Evolutionary conservation across 2,888 invertebrate species (phyloP).

Genomic region (Tetranychus piercei): DNA sequence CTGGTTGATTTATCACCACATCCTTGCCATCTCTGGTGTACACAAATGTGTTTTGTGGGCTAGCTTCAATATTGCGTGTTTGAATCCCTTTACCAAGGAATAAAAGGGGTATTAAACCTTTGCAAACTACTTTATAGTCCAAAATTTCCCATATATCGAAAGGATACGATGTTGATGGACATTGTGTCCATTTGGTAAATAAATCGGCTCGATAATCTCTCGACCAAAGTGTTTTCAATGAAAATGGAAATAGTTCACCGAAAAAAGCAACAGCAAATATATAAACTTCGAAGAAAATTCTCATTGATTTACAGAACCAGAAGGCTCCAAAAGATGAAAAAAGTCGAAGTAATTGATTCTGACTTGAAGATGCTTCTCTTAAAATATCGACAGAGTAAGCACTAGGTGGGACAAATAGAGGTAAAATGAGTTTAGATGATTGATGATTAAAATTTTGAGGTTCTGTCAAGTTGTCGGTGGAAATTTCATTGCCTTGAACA

Average conservation of each 20-base stretch:
- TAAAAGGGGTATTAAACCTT: background rate
- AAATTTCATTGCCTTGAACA: background rate
- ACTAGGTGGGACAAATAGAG: background rate
- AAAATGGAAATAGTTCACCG: background rate
- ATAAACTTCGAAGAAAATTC: background rate
- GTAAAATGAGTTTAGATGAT: background rate
- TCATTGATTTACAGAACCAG: constrained; percentile 12
- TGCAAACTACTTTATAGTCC: constrained; percentile 3
- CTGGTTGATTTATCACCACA: background rate
- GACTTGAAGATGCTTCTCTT: background rate
- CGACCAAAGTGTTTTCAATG: constrained; percentile 2
- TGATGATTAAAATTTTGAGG: background rate
- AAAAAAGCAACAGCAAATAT: constrained; percentile 3
- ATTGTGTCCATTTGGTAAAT: background rate
- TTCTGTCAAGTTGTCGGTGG: background rate
- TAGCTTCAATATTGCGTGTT: background rate
- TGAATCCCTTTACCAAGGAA: background rate
- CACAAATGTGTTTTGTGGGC: background rate
- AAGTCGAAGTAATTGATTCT: background rate
- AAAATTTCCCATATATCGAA: constrained; percentile 11
- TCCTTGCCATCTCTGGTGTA: constrained; percentile 2
- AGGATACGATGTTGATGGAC: background rate
- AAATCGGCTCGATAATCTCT: background rate
- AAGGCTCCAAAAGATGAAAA: constrained; percentile 2
- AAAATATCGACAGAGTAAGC: background rate